Percentiles rank a stretch among this genome's conserved stretches.
phyloP scores from a whole-genome alignment of 2,113 vertebrate species.

The Chaenogobius annularis region DNA sequence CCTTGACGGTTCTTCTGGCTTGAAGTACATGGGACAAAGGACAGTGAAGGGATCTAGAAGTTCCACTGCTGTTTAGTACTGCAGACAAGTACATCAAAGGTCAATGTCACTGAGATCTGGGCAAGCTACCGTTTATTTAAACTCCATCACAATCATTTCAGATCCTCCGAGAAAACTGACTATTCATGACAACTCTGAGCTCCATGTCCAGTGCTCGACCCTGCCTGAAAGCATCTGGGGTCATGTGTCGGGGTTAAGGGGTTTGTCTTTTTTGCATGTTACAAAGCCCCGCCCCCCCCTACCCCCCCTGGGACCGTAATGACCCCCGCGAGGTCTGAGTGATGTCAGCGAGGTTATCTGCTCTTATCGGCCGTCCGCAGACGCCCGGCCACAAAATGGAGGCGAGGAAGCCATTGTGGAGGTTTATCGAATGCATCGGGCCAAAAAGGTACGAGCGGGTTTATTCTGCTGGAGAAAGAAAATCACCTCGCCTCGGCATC shows the following conservation, averaged over 20 bases:
- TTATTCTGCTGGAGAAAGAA: background rate
- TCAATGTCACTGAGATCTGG: no score
- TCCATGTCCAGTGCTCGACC: background rate
- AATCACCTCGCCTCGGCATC: background rate
- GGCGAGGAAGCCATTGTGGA: background rate
- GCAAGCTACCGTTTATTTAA: no score
- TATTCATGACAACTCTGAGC: background rate
- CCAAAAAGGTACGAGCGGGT: background rate
- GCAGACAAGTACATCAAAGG: no score
- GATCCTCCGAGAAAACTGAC: no score
- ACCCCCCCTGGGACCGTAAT: background rate
- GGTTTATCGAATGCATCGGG: background rate
- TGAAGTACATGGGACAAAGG: no score
- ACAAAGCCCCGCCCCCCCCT: background rate
- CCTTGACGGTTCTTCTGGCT: no score
- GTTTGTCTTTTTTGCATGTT: slow-evolving; percentile 5
- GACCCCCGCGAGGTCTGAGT: background rate
- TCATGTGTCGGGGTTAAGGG: background rate
- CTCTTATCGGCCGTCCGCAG: slow-evolving; percentile 1
- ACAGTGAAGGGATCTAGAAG: no score
- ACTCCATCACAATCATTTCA: no score
- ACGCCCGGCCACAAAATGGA: background rate
- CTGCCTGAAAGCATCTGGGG: background rate
- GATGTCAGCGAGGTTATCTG: slow-evolving; percentile 8
- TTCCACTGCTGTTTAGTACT: no score